Evolutionary conservation across 2,888 invertebrate genomes (phyloP), one percentile per base, ranked within the genome.

Genomic region (Drosophila emarginata): DNA sequence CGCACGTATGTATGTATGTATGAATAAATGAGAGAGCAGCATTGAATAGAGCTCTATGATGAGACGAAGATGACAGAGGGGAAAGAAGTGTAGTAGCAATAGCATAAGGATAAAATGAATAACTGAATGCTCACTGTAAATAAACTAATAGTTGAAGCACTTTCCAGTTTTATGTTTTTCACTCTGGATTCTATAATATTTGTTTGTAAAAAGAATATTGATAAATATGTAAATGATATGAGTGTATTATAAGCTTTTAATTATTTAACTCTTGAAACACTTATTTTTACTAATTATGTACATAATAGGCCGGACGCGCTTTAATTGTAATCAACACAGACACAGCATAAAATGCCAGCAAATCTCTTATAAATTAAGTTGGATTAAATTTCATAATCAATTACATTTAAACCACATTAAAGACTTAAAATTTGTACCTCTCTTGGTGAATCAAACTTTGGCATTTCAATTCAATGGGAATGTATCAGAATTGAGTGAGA

Each of bases 1-100:
- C 82, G 82, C 82, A 85, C 85, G 77, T 87, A 87, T 88, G 77
- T 87, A 87, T 86, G 6, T 45, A 45, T 45, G 86, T 82, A 86
- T 88, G 86, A 88, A 79, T 82, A n/a, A n/a, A n/a, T n/a, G n/a
- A n/a, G 80, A 79, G 86, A 68, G 77, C 71, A 77, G 79, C 71
- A 77, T 73, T 85, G 85, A 81, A 82, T 71, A 69, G 58, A 61
- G 37, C 37, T n/a, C 37, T 4, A 9, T 4, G 32, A 32, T 9
- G 32, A 32, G 32, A 32, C 32, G 32, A 32, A 32, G 9, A 28
- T 28, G 32, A 11, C 2, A 9, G n/a, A 32, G 4, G 4, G 2
- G 2, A 32, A 32, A 11, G 2, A 32, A 9, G 1, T 32, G 9
- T 1, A 32, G 32, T 32, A 37, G 37, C 37, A 37, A 37, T 37